These are phyloP conservation scores for Drosophila picticornis DNA, from an alignment of 2,888 invertebrate species.

Conservation along the genomic window DNA sequence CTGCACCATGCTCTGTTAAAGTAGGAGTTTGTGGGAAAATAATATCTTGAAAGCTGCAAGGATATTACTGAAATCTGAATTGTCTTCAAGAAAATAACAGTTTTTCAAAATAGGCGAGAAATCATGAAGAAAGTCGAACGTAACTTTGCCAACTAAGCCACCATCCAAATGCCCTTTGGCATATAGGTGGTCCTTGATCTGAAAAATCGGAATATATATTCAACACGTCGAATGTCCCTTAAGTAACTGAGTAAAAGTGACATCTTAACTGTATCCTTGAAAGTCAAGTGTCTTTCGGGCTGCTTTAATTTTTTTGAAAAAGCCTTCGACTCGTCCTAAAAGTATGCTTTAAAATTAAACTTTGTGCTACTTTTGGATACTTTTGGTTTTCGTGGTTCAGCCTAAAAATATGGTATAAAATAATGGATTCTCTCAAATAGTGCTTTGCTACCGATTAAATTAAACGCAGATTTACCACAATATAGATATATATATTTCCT, in stretches of 20 bases:
- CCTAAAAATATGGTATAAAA: not conserved
- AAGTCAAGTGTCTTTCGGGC: not conserved
- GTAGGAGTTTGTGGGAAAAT: not conserved
- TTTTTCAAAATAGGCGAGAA: not conserved
- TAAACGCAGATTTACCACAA: not conserved
- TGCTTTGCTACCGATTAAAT: not conserved
- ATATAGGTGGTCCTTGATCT: not conserved
- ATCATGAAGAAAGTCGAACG: not conserved
- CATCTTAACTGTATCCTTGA: not conserved
- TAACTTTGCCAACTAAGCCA: not conserved
- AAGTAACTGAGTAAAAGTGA: not conserved
- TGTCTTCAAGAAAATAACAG: accelerated
- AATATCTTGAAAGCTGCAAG: not conserved
- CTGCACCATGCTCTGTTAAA: not conserved
- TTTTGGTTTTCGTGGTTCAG: not conserved
- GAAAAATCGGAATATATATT: not conserved
- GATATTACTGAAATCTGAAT: not conserved
- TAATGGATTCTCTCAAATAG: not conserved
- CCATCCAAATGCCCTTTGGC: not conserved
- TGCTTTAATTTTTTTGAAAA: not conserved
- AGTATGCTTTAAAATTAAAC: not conserved
- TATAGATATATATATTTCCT: not conserved
- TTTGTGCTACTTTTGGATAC: not conserved
- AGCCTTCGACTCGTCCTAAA: not conserved
- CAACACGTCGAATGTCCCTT: not conserved